Evolutionary conservation across 2,888 invertebrate genomes (phyloP).

Genomic region (Dione vanillae): DNA sequence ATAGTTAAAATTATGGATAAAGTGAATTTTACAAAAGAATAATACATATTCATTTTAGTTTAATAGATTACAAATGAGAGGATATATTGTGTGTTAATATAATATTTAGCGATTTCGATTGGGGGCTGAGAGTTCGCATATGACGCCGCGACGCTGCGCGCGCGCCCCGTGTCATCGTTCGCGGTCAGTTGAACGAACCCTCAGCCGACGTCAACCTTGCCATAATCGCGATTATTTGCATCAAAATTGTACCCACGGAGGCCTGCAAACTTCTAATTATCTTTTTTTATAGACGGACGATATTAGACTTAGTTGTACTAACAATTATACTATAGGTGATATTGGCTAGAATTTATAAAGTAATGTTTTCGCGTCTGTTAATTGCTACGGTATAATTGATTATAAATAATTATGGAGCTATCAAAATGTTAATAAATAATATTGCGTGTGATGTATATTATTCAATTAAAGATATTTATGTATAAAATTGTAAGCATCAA

Average conservation of each 20-base stretch:
- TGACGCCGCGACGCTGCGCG: slow-evolving; percentile 73
- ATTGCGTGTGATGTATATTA: no score
- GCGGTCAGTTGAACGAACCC: slow-evolving; percentile 84
- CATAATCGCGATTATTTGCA: slow-evolving; percentile 84
- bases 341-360: not conserved
- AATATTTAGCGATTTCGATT: slow-evolving; percentile 38
- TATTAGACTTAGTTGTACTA: not conserved
- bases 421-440: not conserved
- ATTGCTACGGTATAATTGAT: not conserved
- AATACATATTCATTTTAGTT: not conserved
- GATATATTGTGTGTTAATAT: not conserved
- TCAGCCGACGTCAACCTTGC: slow-evolving; percentile 81
- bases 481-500: slow-evolving; percentile 4
- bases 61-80: not conserved
- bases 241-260: slow-evolving; percentile 74
- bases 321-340: not conserved
- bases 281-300: slow-evolving; percentile 52
- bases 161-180: slow-evolving; percentile 81
- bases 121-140: slow-evolving; percentile 54
- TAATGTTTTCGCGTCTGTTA: not conserved
- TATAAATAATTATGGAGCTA: not conserved
- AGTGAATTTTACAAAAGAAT: not conserved
- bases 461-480: not conserved
- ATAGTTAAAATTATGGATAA: not conserved
- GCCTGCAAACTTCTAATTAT: slow-evolving; percentile 70